Base-by-base conservation (phyloP, 2,888 invertebrate genomes). In the Lobophora halterata region DNA sequence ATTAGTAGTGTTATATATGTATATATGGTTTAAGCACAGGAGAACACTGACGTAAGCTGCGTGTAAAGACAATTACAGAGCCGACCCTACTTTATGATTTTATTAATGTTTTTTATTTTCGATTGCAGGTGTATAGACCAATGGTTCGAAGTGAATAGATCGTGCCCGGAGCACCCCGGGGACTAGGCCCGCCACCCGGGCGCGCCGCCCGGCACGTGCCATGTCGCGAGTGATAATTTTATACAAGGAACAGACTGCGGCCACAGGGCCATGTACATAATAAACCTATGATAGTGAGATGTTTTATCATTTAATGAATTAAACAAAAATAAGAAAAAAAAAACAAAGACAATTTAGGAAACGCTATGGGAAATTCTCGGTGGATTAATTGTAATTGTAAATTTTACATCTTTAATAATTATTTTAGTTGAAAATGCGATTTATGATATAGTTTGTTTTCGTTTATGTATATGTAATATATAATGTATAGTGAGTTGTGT, bases 61-160 rank as follows among this genome's bases (percentile, higher is more conserved):
- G n/a, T n/a, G n/a, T n/a, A n/a, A n/a, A n/a, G n/a, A n/a, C n/a
- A n/a, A n/a, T n/a, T n/a, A n/a, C n/a, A n/a, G n/a, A n/a, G n/a
- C n/a, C n/a, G n/a, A n/a, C n/a, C n/a, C n/a, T 21, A 11, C 18
- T 8, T 16, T 18, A 7, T 11, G 10, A 11, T 12, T 32, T 4
- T 31, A 49, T 45, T 55, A 49, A 52, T 14, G 5, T 19, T 9
- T 11, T 3, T 8, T 48, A 53, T 55, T 27, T 7, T 64, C 57
- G 33, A 46, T 91, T 93, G 28, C 90, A 98, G 97, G 83, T 99
- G 99, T 90, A 98, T 99, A 89, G 98, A 99, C 90, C 94, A 95
- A 89, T 99, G 99, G 99, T 99, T 99, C 89, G 96, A 97, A 88
- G 95, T 97, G 79, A 99, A 98, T 90, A 93, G 98, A 86, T 97